Evolutionary conservation across 1,140 invertebrate genomes (phyloP).

Genomic region (Drosophila setifemur): DNA sequence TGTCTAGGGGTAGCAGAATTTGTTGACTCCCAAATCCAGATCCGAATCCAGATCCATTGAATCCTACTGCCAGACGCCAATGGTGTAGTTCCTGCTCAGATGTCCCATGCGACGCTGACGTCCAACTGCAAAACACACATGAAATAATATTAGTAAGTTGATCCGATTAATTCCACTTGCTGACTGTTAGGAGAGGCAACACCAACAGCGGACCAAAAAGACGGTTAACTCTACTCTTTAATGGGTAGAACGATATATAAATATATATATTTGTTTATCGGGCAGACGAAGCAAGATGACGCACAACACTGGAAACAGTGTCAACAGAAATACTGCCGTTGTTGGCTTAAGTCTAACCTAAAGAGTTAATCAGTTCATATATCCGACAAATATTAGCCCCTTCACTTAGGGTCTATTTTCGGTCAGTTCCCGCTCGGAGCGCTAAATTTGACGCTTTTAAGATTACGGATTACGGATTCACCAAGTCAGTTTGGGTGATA

Average conservation of each 20-base stretch:
- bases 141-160: slow-evolving; percentile 26
- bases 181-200: slow-evolving; percentile 28
- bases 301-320: slow-evolving; percentile 32
- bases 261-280: too few relatives aligned
- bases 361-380: slow-evolving; percentile 28
- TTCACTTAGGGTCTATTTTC: slow-evolving; percentile 39
- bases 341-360: slow-evolving; percentile 39
- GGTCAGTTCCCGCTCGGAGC: background rate
- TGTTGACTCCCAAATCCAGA: slow-evolving; percentile 12
- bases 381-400: slow-evolving; percentile 46
- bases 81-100: slow-evolving; percentile 78
- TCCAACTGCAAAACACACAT: slow-evolving; percentile 64
- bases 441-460: slow-evolving; percentile 30
- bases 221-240: background rate
- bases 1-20: background rate
- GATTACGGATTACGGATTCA: background rate
- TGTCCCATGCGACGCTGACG: slow-evolving; percentile 82
- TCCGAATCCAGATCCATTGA: background rate
- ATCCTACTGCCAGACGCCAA: slow-evolving; percentile 73
- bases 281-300: slow-evolving; percentile 28
- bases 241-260: slow-evolving; percentile 7
- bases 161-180: background rate
- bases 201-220: slow-evolving; percentile 42
- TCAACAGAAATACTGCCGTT: slow-evolving; percentile 9
- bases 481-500: slow-evolving; percentile 9